Conservation (phyloP, 2,113 vertebrate species). For the Chelonoidis abingdonii region DNA sequence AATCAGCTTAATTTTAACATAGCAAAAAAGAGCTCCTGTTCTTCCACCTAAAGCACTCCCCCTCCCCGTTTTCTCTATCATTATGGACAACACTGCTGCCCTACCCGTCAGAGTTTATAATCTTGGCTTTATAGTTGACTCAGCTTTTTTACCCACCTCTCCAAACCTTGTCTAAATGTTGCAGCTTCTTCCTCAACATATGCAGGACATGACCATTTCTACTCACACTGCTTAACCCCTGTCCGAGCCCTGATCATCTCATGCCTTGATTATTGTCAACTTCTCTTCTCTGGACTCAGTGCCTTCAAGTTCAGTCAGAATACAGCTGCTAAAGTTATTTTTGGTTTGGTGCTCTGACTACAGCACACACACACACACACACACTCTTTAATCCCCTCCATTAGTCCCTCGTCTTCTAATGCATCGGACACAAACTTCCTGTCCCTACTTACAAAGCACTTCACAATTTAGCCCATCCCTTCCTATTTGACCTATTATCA, state of each 20-base stretch:
- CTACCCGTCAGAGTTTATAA: background rate
- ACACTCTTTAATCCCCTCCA: background rate
- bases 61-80: background rate
- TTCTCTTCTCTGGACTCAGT: background rate
- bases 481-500: background rate
- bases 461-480: background rate
- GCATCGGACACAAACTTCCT: background rate
- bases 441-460: background rate
- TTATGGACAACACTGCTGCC: background rate
- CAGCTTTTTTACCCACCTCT: background rate
- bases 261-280: background rate
- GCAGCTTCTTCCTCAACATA: background rate
- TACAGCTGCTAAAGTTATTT: background rate
- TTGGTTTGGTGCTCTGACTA: background rate
- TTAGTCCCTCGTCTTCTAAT: background rate
- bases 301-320: background rate
- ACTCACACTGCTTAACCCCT: rapidly evolving
- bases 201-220: background rate
- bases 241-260: background rate
- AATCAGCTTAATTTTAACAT: background rate
- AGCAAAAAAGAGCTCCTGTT: background rate
- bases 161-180: background rate
- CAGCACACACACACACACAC: rapidly evolving
- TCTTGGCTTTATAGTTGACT: background rate
- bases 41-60: background rate